Evolutionary conservation across 2,797 vertebrate species (phyloP), one percentile per base, ranked within the genome.

Genomic region (Enteromius paludinosus): DNA sequence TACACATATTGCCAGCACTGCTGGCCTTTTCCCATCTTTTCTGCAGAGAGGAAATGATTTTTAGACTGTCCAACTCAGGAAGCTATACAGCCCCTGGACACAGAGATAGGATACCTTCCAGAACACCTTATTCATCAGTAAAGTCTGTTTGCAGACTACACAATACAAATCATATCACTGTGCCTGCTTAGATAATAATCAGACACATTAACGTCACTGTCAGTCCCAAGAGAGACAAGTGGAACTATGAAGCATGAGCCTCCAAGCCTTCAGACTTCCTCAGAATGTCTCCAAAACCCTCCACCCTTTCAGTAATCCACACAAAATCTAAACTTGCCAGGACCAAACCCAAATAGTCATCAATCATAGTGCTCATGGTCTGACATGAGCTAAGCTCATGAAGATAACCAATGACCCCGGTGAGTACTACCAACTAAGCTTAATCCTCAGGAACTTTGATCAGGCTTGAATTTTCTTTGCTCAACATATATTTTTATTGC

Each of bases 381-480:
- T 79, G 41, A 76, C 79, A 89, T 90, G 79, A 93, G 91, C 89
- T 84, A 91, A 92, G 86, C 9, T 10, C 47, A 85, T 93, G 68
- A 88, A 79, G 49, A 52, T 83, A 54, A 28, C 20, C 9, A 5
- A 30, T 8, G 45, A 66, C 23, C 43, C 11, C 33, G 52, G 30
- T 25, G 30, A 64, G 43, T 17, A 82, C 45, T 2, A 28, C 12
- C 18, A 62, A 18, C 41, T 17, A 33, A 23, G 11, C 20, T 49
- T 20, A 33, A 3, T 1, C 0, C 7, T 10, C 2, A 52, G 18
- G 33, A 25, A 33, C 78, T 69, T 47, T 71, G 47, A 41, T n/a
- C 43, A 68, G 64, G 30, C 9, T 14, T 14, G 5, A 59, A 25
- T 2, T 52, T 72, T 47, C 61, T 62, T 23, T 66, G 23, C 61